Evolutionary conservation across 2,797 vertebrate genomes (phyloP).

Genomic region (Alcedo quadribrachys): DNA sequence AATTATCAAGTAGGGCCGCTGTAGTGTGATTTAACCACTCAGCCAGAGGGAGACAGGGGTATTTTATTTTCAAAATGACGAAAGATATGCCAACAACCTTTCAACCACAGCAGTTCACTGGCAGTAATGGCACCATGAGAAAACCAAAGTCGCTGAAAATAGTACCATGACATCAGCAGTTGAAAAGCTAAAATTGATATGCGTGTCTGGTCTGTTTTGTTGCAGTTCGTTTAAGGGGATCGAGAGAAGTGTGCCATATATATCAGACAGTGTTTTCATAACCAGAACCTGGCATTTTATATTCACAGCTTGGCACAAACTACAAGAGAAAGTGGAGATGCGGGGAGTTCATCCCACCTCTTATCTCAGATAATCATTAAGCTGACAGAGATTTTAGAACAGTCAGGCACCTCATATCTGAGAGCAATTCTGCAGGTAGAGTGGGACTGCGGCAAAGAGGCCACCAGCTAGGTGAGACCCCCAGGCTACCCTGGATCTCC

Average conservation of each 20-base stretch:
- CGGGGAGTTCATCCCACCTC: background rate
- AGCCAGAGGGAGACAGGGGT: constrained; percentile 23
- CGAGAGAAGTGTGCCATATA: background rate
- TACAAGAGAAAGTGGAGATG: background rate
- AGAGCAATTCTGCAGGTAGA: background rate
- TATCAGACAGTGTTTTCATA: background rate
- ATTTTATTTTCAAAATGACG: constrained; percentile 35
- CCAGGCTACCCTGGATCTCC: background rate
- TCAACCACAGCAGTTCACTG: background rate
- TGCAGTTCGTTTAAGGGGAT: background rate
- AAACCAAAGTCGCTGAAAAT: constrained; percentile 24
- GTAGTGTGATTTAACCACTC: constrained; percentile 8
- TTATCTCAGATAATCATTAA: background rate
- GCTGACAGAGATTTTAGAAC: background rate
- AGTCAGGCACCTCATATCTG: background rate
- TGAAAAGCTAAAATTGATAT: constrained; percentile 21
- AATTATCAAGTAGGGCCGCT: constrained; percentile 46
- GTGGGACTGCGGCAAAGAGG: background rate
- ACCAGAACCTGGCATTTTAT: constrained; percentile 5
- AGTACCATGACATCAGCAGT: background rate
- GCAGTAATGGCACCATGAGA: background rate
- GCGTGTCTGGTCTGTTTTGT: background rate
- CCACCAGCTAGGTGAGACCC: background rate
- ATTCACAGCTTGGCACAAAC: background rate
- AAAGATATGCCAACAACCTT: constrained; percentile 6